These are phyloP conservation scores for Tachina lurida DNA, from an alignment of 2,888 invertebrate species.

Conservation along the genomic window DNA sequence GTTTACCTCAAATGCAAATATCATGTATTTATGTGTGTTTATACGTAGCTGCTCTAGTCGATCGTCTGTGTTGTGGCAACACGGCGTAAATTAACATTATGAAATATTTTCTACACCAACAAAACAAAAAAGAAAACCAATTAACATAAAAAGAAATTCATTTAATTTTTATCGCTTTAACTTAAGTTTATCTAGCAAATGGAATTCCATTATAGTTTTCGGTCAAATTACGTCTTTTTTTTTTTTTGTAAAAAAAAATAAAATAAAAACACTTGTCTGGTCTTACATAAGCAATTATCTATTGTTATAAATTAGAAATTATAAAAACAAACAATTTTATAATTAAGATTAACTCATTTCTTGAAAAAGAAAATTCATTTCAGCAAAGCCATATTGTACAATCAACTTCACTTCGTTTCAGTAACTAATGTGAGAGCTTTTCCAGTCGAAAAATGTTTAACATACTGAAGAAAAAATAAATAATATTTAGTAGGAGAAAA, in stretches of 20 bases:
- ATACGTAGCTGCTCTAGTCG: background rate
- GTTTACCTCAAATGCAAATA: too few relatives aligned
- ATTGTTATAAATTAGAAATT: conserved; percentile 17
- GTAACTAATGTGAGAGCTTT: too few relatives aligned
- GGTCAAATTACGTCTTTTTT: background rate
- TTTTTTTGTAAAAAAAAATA: background rate
- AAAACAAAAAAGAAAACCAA: background rate
- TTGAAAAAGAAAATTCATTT: background rate
- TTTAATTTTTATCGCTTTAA: conserved; percentile 1
- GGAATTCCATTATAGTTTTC: background rate
- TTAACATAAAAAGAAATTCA: background rate
- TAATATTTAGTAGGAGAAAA: too few relatives aligned
- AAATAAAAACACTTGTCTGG: conserved; percentile 7
- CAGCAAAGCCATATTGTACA: too few relatives aligned
- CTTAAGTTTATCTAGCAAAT: background rate
- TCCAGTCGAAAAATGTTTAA: too few relatives aligned
- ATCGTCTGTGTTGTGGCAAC: background rate
- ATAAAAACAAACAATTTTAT: background rate
- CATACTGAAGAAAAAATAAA: too few relatives aligned
- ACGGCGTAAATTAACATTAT: background rate
- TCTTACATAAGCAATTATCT: conserved; percentile 4
- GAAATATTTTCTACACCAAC: background rate
- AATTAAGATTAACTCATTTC: conserved; percentile 27
- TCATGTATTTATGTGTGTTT: too few relatives aligned
- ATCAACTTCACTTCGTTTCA: too few relatives aligned